Evolutionary conservation across 2,888 invertebrate genomes (phyloP), one percentile per base, ranked within the genome.

Genomic region (Drosophila melanocephala): DNA sequence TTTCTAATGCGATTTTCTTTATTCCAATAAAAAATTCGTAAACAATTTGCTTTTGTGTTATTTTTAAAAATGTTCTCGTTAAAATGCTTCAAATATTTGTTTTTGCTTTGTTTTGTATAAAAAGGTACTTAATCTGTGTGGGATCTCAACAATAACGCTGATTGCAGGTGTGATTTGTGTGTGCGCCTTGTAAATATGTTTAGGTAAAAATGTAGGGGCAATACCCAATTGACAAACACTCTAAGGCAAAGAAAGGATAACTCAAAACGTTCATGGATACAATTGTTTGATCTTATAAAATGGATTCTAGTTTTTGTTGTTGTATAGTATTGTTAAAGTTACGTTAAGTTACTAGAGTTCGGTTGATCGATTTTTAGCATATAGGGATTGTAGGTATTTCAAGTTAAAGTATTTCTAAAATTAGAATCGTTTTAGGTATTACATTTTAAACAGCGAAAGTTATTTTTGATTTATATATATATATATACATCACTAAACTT

Each of bases 111-210:
- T 35, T 19, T 77, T 86, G 86, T 86, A 88, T 86, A 86, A 88
- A 85, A 86, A 86, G 86, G 86, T 86, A 86, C 86, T 79, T 78
- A 86, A 83, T 80, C 72, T 83, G 88, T 77, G 79, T 83, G 84
- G 86, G 84, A 68, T 85, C 53, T 77, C 73, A 77, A 73, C 79
- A 72, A 75, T 67, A 64, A 47, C 57, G 64, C 66, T 74, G 73
- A 80, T 75, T 77, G 63, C 70, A 76, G 64, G 72, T 76, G 72
- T 78, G 55, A 56, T 60, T 39, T 71, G 61, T 70, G 50, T 75
- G 72, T 75, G 77, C 77, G 77, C 55, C 37, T 77, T 78, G 67
- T 75, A 79, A 66, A 70, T 69, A 44, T 72, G 47, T 32, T 32
- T 57, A 19, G 42, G 12, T 66, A 63, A 53, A 65, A 58, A 64